Evolutionary conservation across 2,888 invertebrate genomes (phyloP), one percentile per base, ranked within the genome.

Genomic region (Ditylenchus weischeri): DNA sequence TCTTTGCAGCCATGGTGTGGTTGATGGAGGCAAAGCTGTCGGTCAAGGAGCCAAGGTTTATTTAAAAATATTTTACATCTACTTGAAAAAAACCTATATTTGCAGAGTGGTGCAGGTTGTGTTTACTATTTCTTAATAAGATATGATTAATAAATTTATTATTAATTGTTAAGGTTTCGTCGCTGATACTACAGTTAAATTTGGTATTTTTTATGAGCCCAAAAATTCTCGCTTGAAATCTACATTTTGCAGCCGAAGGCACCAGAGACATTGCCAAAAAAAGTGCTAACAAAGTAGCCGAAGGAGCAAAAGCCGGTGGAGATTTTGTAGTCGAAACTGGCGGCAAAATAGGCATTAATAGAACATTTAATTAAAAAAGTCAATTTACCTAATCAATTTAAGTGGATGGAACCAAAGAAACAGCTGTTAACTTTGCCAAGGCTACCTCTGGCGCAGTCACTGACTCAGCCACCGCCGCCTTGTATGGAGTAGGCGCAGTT

Each of bases 251-350:
- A 23, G 43, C 19, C 13, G 36, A 59, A 19, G 59, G 59, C 36
- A 59, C 59, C 1, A 35, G n/a, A 35, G 59, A 59, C 21, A 21
- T 59, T 21, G 59, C 59, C 10, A 21, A 43, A 19, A 58, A n/a
- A 19, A 35, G 23, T 23, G 59, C 59, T n/a, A 38, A 35, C n/a
- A 19, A 19, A 43, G 43, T 59, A 11, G 38, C 23, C 2, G 59
- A 59, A 59, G 59, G 59, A n/a, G 36, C 59, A 35, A 35, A 43
- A 7, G 59, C 59, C 8, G 59, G 59, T 19, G 59, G 36, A 19
- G 59, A 59, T 29, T 59, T 59, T 8, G 59, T 59, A 6, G 43
- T 38, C 6, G 59, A 59, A 35, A 59, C 59, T 38, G 38, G 59
- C 36, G 59, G 35, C 23, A 59, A 59, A 59, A 59, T 59, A 19